These are phyloP conservation scores for Coelopa frigida DNA, from an alignment of 1,140 invertebrate genomes.

Conservation along the genomic window DNA sequence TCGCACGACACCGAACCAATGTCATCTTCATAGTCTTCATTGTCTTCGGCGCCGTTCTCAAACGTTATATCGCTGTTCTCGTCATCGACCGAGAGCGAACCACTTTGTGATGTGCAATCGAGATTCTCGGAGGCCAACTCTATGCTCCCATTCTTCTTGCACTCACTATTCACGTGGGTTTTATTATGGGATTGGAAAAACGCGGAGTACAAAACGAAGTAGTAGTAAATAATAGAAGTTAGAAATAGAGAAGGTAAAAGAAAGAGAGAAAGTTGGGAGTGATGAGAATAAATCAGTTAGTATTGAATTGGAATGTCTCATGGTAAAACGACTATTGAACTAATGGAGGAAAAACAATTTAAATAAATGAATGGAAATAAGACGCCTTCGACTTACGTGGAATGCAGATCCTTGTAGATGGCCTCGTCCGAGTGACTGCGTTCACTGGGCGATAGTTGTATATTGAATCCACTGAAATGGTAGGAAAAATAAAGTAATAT, in stretches of 20 bases:
- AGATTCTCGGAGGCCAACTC: conserved; percentile 29
- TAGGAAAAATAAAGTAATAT: conserved; percentile 6
- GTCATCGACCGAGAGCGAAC: conserved; percentile 40
- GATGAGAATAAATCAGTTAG: conserved; percentile 12
- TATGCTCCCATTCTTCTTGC: conserved; percentile 31
- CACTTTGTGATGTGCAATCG: conserved; percentile 30
- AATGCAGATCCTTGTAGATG: conserved; percentile 74
- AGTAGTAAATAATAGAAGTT: conserved; percentile 2
- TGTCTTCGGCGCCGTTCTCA: conserved; percentile 39
- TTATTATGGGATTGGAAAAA: conserved; percentile 2
- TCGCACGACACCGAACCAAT: conserved; percentile 28
- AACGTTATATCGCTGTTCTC: conserved; percentile 43
- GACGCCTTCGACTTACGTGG: conserved; percentile 51
- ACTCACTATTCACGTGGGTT: conserved; percentile 24
- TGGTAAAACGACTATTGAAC: no score
- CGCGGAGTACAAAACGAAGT: neutral
- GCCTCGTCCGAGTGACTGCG: conserved; percentile 70
- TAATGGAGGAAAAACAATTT: no score
- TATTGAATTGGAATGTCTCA: no score
- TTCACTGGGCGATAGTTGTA: conserved; percentile 48
- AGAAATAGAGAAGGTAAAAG: conserved; percentile 16
- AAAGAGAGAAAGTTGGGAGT: conserved; percentile 11
- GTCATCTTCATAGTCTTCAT: conserved; percentile 40
- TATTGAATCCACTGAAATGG: conserved; percentile 65
- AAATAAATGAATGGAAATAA: neutral